Evolutionary conservation across 2,113 vertebrate species (phyloP).

Genomic region (Hypocryptadius cinnamomeus): DNA sequence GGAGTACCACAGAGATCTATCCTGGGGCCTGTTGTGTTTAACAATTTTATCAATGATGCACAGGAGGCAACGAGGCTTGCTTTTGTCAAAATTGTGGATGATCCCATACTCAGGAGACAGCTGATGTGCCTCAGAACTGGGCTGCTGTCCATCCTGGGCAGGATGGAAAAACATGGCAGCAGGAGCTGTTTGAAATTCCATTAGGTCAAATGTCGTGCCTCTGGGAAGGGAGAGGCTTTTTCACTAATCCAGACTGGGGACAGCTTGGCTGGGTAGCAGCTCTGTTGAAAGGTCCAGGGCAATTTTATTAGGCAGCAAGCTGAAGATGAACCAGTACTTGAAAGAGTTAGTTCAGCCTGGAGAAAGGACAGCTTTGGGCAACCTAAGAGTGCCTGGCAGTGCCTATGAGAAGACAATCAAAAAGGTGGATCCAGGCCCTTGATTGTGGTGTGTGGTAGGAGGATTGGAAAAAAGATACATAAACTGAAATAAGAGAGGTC

Average conservation of each 20-base stretch:
- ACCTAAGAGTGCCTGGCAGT: background rate
- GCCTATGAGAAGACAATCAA: background rate
- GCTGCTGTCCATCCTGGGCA: background rate
- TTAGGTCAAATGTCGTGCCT: background rate
- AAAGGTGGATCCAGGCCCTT: background rate
- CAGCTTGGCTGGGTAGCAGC: background rate
- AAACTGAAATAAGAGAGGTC: background rate
- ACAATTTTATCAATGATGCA: background rate
- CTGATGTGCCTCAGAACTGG: background rate
- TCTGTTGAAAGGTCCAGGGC: background rate
- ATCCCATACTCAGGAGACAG: background rate
- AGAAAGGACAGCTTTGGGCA: background rate
- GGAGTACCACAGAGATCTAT: background rate
- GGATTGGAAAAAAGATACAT: background rate
- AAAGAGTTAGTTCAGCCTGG: background rate
- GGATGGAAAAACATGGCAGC: background rate
- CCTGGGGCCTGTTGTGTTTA: background rate
- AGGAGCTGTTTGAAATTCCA: background rate
- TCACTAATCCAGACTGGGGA: background rate
- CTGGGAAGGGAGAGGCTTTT: background rate
- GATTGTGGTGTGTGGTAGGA: background rate
- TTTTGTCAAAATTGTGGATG: background rate
- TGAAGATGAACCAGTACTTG: background rate
- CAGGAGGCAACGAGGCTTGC: accelerated
- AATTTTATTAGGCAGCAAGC: background rate